Evolutionary conservation across 2,113 vertebrate species (phyloP).

Genomic region (Dicentrarchus labrax): DNA sequence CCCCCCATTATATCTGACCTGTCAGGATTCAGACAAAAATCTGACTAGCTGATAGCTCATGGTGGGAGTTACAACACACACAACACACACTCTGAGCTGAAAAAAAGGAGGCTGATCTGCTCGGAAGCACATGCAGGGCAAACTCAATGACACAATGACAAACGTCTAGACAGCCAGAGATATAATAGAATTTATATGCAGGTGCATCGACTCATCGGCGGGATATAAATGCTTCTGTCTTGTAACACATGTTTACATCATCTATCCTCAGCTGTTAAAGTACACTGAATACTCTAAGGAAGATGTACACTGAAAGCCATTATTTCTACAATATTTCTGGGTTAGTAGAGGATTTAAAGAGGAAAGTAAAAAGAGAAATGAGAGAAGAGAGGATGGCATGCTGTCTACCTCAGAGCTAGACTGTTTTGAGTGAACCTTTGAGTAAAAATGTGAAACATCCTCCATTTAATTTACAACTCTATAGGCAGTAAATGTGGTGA

Average conservation of each 20-base stretch:
- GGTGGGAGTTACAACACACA: conserved; percentile 45
- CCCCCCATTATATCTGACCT: conserved; percentile 56
- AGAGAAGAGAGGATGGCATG: conserved; percentile 7
- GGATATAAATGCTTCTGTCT: conserved; percentile 58
- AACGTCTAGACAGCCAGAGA: conserved; percentile 76
- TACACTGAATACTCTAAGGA: conserved; percentile 4
- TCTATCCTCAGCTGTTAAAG: conserved; percentile 52
- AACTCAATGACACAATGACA: conserved; percentile 73
- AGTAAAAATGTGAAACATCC: conserved; percentile 9
- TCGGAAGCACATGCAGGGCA: conserved; percentile 40
- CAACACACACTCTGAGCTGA: conserved; percentile 14
- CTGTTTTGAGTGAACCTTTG: not conserved
- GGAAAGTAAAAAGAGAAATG: conserved; percentile 21
- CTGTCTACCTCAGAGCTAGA: conserved; percentile 1
- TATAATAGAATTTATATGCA: conserved; percentile 69
- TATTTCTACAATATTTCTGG: conserved; percentile 15
- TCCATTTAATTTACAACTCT: not conserved
- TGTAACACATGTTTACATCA: conserved; percentile 65
- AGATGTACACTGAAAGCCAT: conserved; percentile 6
- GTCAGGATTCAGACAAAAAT: conserved; percentile 46
- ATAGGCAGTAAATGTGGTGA: conserved; percentile 22
- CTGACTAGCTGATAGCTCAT: conserved; percentile 45
- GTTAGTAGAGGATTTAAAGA: conserved; percentile 21
- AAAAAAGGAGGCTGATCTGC: conserved; percentile 46
- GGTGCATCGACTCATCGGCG: conserved; percentile 61